Conservation (phyloP, 2,797 vertebrate species). For the Chaetodon trifasciatus region DNA sequence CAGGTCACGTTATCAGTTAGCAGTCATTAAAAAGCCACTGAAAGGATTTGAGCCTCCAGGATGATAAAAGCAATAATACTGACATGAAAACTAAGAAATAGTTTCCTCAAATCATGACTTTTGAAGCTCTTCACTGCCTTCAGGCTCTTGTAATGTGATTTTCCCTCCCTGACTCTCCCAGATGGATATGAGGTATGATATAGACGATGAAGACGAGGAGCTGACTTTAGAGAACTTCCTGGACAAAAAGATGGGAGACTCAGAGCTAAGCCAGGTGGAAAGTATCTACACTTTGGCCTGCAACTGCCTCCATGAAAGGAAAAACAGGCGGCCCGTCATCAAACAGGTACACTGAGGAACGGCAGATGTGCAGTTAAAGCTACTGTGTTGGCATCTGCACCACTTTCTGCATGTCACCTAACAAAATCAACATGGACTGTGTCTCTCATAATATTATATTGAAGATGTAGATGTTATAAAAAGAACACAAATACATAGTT, state of each 20-base stretch:
- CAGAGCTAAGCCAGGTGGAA: constrained; percentile 83
- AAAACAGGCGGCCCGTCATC: constrained; percentile 89
- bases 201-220: constrained; percentile 96
- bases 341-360: constrained; percentile 83
- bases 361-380: background rate
- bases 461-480: background rate
- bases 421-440: background rate
- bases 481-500: background rate
- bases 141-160: background rate
- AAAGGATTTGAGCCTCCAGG: constrained; percentile 6
- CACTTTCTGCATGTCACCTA: background rate
- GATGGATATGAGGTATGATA: constrained; percentile 93
- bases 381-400: constrained; percentile 4
- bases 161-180: constrained; percentile 54
- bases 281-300: constrained; percentile 88
- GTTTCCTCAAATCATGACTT: background rate
- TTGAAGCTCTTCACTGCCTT: background rate
- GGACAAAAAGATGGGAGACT: constrained; percentile 90
- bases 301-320: constrained; percentile 91
- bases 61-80: background rate
- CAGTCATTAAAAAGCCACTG: background rate
- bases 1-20: constrained; percentile 1
- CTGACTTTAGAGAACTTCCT: constrained; percentile 90
- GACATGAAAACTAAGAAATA: background rate
- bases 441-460: background rate